Percentiles rank a stretch among this genome's conserved stretches.
Evolutionary conservation across 2,888 invertebrate genomes (phyloP).

Genomic region (Carterocephalus palaemon): DNA sequence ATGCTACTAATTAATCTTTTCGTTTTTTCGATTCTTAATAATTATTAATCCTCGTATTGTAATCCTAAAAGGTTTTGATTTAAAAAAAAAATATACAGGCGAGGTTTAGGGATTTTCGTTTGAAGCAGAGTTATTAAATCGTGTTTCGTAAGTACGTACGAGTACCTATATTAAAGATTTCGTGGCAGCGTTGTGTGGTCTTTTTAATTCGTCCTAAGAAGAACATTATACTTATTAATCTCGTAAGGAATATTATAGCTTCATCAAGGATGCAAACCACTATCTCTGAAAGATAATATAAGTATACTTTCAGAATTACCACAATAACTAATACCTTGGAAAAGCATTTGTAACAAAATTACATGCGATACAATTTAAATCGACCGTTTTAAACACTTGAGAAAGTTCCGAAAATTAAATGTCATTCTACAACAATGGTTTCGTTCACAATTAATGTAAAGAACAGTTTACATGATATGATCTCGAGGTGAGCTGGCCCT

Average conservation of each 20-base stretch:
- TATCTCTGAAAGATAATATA: too few relatives aligned
- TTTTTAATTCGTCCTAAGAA: not conserved
- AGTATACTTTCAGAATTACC: too few relatives aligned
- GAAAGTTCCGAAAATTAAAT: slow-evolving; percentile 64
- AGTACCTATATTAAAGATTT: slow-evolving; percentile 5
- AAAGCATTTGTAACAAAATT: too few relatives aligned
- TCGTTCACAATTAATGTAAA: slow-evolving; percentile 62
- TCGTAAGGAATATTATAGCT: too few relatives aligned
- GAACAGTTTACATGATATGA: slow-evolving; percentile 67
- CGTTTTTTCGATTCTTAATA: slow-evolving; percentile 59
- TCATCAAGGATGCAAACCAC: too few relatives aligned
- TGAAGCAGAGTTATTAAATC: slow-evolving; percentile 12
- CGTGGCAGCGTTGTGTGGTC: slow-evolving; percentile 17
- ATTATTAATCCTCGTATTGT: too few relatives aligned
- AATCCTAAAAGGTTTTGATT: too few relatives aligned
- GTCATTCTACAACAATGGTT: slow-evolving; percentile 60
- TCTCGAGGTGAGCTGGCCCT: slow-evolving; percentile 49
- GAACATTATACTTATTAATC: too few relatives aligned
- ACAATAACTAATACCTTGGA: too few relatives aligned
- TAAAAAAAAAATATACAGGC: slow-evolving; percentile 25
- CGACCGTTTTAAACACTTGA: slow-evolving; percentile 32
- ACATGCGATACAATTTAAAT: too few relatives aligned
- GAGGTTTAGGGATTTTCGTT: slow-evolving; percentile 31
- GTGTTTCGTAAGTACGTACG: too few relatives aligned
- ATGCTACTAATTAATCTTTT: slow-evolving; percentile 72